Base-by-base conservation (phyloP, 2,797 vertebrate genomes). In the Amphiprion clarkii region DNA sequence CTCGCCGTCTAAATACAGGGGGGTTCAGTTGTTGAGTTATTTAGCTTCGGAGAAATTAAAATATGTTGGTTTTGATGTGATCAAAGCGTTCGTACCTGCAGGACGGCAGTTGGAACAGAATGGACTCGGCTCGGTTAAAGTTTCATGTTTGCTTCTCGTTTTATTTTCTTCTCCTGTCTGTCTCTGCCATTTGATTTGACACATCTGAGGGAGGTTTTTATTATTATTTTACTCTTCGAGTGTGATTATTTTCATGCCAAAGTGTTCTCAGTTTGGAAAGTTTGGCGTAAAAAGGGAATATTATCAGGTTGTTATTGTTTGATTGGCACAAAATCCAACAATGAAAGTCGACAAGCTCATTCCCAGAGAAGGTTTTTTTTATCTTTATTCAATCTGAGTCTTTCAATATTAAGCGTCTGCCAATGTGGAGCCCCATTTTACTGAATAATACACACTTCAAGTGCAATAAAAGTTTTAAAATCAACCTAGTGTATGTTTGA, bases 61-160 rank as follows among this genome's bases (percentile, higher is more conserved):
- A 63, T 33, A 0, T 31, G 23, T 46, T 27, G 7, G 8, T 55
- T 74, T 42, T 14, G 44, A 58, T 70, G 21, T 65, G 73, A 81
- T 88, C 63, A 76, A 78, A 76, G 69, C 0, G 19, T 51, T 53
- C 2, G 1, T 19, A 71, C 69, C 76, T 75, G 36, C 49, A 67
- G 58, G 64, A 74, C 42, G 10, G 46, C 52, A 39, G 58, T 14
- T 39, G 19, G 25, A 75, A 71, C 31, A 19, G 40, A 8, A 48
- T 39, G 44, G 46, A n/a, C 42, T 53, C 48, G 0, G 1, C 46
- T 52, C 3, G 0, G 2, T 70, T 67, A 42, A 79, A 71, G 10
- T 84, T 68, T 54, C 19, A 71, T 64, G 49, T 54, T 62, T 25
- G 19, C 12, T 11, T 21, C 23, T 73, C 23, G 3, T 33, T 63